A percentile compares a stretch with the other conserved stretches of the same genome.
These are phyloP conservation scores for Hydraecia micacea DNA, from an alignment of 2,888 invertebrate species.

Conservation along the genomic window DNA sequence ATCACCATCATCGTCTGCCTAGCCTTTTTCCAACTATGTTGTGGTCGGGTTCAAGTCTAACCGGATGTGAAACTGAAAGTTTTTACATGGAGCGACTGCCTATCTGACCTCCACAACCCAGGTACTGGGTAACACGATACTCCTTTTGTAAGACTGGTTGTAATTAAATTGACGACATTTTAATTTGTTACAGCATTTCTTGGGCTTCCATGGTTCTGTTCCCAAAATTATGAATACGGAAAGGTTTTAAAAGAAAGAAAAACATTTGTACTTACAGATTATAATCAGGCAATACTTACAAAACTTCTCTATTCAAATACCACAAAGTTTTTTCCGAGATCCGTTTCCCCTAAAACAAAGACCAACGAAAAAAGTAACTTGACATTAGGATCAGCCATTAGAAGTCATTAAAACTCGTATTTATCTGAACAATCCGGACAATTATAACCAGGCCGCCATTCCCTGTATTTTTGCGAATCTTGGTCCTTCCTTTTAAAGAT, in stretches of 20 bases:
- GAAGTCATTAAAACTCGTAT: slow-evolving; percentile 73
- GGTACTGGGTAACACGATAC: background rate
- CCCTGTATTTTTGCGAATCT: slow-evolving; percentile 52
- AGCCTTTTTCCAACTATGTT: background rate
- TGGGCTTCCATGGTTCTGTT: background rate
- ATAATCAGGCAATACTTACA: slow-evolving; percentile 15
- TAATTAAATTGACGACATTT: background rate
- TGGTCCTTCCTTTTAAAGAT: slow-evolving; percentile 51
- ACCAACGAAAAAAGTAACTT: slow-evolving; percentile 56
- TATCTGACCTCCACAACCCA: background rate
- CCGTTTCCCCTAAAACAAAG: slow-evolving; percentile 37
- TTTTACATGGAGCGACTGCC: background rate
- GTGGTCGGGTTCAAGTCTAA: background rate
- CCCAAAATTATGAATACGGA: background rate
- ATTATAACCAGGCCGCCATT: slow-evolving; percentile 53
- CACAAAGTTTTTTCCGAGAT: slow-evolving; percentile 20
- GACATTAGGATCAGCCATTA: slow-evolving; percentile 73
- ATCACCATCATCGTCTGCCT: background rate
- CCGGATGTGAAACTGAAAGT: background rate
- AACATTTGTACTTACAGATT: slow-evolving; percentile 14
- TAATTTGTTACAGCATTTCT: background rate
- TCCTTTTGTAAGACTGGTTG: background rate
- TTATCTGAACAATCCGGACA: slow-evolving; percentile 67
- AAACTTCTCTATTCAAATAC: slow-evolving; percentile 22
- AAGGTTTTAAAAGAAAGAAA: background rate